A percentile compares a stretch with the other conserved stretches of the same genome.
These are phyloP conservation scores for Elgaria multicarinata DNA, from an alignment of 2,113 vertebrate genomes.

Conservation along the genomic window DNA sequence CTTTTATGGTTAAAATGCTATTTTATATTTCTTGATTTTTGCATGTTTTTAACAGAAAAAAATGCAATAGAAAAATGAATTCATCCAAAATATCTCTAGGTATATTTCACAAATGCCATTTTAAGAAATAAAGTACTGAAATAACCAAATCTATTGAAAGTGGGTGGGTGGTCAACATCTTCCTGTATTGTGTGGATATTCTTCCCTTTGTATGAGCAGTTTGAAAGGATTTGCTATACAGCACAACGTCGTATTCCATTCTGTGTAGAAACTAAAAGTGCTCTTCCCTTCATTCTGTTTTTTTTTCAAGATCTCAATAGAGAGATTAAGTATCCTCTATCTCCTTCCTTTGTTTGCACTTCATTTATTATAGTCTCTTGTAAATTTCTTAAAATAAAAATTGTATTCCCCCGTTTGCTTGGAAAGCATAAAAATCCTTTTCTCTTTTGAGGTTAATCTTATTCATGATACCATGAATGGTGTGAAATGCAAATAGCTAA, in stretches of 20 bases:
- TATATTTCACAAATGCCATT: conserved; percentile 9
- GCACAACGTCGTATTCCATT: conserved; percentile 70
- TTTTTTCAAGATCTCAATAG: conserved; percentile 37
- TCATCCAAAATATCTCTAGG: not conserved
- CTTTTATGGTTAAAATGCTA: not conserved
- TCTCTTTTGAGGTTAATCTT: not conserved
- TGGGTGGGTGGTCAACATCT: conserved; percentile 54
- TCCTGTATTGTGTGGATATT: conserved; percentile 42
- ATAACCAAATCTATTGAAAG: conserved; percentile 45
- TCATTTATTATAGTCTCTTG: conserved; percentile 37
- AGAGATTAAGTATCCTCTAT: conserved; percentile 38
- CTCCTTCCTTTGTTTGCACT: conserved; percentile 27
- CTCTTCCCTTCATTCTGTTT: conserved; percentile 73
- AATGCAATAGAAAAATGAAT: not conserved
- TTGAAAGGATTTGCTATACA: conserved; percentile 29
- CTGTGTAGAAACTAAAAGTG: conserved; percentile 75
- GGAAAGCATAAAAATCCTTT: not conserved
- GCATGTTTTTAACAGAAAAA: not conserved
- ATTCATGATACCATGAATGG: not conserved
- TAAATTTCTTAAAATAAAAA: conserved; percentile 19
- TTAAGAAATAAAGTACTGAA: conserved; percentile 1
- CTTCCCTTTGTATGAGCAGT: conserved; percentile 9
- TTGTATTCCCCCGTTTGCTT: conserved; percentile 37
- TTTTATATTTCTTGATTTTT: not conserved
- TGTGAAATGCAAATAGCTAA: not conserved